Conservation (phyloP, 2,113 vertebrate genomes). For the Cyprinodon variegatus region DNA sequence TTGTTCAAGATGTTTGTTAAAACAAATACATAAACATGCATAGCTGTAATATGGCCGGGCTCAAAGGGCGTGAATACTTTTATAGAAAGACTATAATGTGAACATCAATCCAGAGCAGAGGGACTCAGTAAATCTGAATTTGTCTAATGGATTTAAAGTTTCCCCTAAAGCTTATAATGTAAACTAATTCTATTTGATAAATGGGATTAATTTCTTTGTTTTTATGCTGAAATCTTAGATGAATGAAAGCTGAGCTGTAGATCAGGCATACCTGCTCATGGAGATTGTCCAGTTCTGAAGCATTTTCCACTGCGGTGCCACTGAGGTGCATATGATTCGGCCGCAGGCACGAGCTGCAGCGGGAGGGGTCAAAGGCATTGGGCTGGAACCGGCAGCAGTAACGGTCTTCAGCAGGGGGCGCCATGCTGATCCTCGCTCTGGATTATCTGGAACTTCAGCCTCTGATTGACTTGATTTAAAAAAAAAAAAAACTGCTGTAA, state of each 20-base stretch:
- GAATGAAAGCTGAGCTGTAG: neutral
- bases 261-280: conserved; percentile 35
- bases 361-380: conserved; percentile 71
- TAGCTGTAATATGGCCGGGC: too few relatives aligned
- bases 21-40: too few relatives aligned
- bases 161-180: neutral
- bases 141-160: neutral
- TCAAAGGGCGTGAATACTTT: neutral
- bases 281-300: neutral
- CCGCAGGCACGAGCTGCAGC: conserved; percentile 63
- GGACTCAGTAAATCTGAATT: neutral
- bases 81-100: neutral
- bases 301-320: neutral
- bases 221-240: neutral
- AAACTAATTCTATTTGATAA: neutral
- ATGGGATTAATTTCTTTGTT: neutral
- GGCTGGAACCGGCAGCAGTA: conserved; percentile 66
- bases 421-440: conserved; percentile 24
- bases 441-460: neutral
- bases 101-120: neutral
- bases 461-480: conserved; percentile 25
- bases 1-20: too few relatives aligned
- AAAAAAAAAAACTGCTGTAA: neutral
- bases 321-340: conserved; percentile 68
- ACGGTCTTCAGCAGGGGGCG: conserved; percentile 54